Base-by-base conservation (phyloP, 1,140 invertebrate genomes). In the Lasioglossum baleicum region DNA sequence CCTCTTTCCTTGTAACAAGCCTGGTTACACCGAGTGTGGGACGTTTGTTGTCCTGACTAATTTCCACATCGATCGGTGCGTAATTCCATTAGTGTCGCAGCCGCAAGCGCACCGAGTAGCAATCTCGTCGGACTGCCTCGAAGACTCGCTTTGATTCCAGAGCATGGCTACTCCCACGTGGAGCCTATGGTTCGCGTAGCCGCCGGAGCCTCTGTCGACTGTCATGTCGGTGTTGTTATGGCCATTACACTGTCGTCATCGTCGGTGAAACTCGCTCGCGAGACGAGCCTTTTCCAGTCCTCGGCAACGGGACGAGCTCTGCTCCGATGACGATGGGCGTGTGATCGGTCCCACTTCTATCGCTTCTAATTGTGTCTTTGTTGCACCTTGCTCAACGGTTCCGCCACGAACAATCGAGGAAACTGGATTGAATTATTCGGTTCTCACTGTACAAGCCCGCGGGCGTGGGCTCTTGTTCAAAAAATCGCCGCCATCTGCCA, bases 201-300 rank as follows among this genome's bases (percentile, higher is more conserved):
- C 22, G 13, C 6, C 40, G 20, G 22, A 5, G 35, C 2, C 35
- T 35, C 35, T 35, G 35, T 35, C 35, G 35, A 35, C 35, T 35
- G 35, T 35, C 35, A 5, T 3, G 35, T 35, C 35, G 35, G 35
- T 35, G 35, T 53, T 8, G 20, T 2, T 63, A 63, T 42, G 20
- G 35, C 15, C 26, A 53, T 71, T n/a, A 8, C 13, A 42, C 67
- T 15, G 22, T 68, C 51, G 73, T 58, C 63, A 26, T 67, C 72
- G 67, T 11, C 51, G 48, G 26, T 5, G 44, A 58, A 44, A 7
- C n/a, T 42, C 10, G 10, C 15, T 63, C 22, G 40, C 10, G 40
- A 20, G 44, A 20, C 10, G 40, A 20, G 44, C n/a, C 13, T 42
- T 58, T 35, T 44, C 35, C n/a, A 44, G 63, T 48, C 63, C 8